Evolutionary conservation across 2,797 vertebrate genomes (phyloP), one percentile per base, ranked within the genome.

Genomic region (Rhyacichthys aspro): DNA sequence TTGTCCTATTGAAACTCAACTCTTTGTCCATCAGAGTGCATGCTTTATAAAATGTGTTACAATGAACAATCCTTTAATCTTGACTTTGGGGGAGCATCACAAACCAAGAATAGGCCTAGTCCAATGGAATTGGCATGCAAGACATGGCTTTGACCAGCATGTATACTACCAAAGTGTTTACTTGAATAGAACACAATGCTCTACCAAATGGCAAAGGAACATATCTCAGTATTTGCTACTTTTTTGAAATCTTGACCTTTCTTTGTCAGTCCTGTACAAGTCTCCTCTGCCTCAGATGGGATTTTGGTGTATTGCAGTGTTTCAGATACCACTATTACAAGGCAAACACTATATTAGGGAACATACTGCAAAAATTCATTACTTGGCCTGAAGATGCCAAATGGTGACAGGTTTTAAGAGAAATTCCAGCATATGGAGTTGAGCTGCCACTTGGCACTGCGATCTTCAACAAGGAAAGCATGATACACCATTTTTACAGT

Each of bases 11-110:
- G 55, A 88, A 62, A 78, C 70, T 48, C 79, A 70, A 81, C 73
- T 83, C 69, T 82, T 79, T 86, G 83, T 90, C 79, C 79, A 77
- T 81, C 71, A 55, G 84, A 81, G 75, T 87, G 87, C 90, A 91
- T 91, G 89, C 86, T 89, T 86, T 85, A 81, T 87, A 82, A 90
- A 38, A 90, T 88, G 87, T 89, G 87, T 89, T 88, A 84, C 74
- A 78, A 79, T 82, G 80, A 83, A 80, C 85, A 87, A 79, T 86
- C 79, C 85, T 86, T 86, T 67, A 83, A 84, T 79, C 61, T 81
- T 74, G 74, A 76, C 70, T 79, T 41, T 88, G 63, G 60, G 14
- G 74, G 67, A 71, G 69, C 64, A 72, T 81, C 23, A 58, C 67
- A 76, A 68, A 78, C 66, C 72, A 81, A 82, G 79, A 70, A 71